phyloP scores from a whole-genome alignment of 2,113 vertebrate species.

The Prunella fulvescens region DNA sequence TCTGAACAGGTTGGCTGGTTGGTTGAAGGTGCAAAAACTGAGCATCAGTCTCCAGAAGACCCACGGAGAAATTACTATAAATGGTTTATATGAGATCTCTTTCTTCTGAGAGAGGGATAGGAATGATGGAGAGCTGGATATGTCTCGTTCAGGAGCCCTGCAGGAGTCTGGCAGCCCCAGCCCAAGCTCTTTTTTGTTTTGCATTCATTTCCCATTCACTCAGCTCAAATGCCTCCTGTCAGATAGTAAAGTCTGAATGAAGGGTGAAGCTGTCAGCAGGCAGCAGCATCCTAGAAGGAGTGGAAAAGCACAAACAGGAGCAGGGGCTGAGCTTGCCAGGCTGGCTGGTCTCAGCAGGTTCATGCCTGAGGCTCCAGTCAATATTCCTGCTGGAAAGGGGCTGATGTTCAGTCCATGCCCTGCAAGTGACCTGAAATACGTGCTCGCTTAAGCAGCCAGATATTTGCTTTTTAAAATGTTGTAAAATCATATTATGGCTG shows the following conservation, averaged over 20 bases:
- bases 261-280: background rate
- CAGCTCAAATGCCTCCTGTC: background rate
- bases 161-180: background rate
- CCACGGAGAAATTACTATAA: background rate
- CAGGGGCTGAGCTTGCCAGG: background rate
- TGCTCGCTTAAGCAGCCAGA: background rate
- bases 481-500: background rate
- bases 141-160: background rate
- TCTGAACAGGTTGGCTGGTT: background rate
- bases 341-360: background rate
- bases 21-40: background rate
- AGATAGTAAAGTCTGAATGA: background rate
- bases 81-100: background rate
- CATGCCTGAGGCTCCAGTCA: rapidly evolving
- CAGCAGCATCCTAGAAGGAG: background rate
- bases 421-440: background rate
- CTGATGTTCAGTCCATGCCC: background rate
- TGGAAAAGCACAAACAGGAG: background rate
- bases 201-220: background rate
- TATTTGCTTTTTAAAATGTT: background rate
- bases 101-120: background rate
- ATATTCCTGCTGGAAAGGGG: background rate
- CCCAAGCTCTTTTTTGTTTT: background rate
- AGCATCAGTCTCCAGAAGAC: background rate
- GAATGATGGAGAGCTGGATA: background rate